phyloP scores from a whole-genome alignment of 2,888 invertebrate genomes.

The Nysson spinosus region DNA sequence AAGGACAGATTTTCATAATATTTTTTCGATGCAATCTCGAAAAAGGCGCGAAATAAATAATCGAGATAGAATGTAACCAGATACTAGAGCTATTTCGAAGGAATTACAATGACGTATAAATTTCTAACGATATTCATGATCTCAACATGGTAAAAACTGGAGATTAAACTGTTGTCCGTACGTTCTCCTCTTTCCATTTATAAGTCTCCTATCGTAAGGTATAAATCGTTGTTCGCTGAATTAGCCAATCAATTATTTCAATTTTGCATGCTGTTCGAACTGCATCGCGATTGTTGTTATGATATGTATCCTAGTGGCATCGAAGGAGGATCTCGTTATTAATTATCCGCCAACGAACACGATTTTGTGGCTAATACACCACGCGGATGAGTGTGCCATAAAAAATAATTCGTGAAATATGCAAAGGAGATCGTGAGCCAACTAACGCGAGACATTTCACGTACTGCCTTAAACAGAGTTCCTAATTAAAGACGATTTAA shows the following conservation, averaged over 20 bases:
- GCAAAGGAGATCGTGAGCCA: not conserved
- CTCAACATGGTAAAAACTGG: not conserved
- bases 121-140: slow-evolving; percentile 15
- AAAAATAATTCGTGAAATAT: slow-evolving; percentile 7
- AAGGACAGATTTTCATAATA: slow-evolving; percentile 1
- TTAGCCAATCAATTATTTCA: slow-evolving; percentile 38
- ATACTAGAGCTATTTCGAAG: slow-evolving; percentile 10
- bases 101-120: slow-evolving; percentile 7
- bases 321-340: slow-evolving; percentile 25
- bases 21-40: slow-evolving; percentile 9
- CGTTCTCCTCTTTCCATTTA: slow-evolving; percentile 28
- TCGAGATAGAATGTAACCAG: slow-evolving; percentile 24
- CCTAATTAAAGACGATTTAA: too few species aligned
- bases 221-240: slow-evolving; percentile 31
- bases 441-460: slow-evolving; percentile 1
- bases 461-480: not conserved
- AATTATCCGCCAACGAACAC: slow-evolving; percentile 40
- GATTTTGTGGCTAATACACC: slow-evolving; percentile 39
- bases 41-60: slow-evolving; percentile 12
- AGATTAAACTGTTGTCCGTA: slow-evolving; percentile 19
- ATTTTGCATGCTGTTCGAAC: slow-evolving; percentile 5
- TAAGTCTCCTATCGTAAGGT: not conserved
- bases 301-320: slow-evolving; percentile 10
- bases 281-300: slow-evolving; percentile 1
- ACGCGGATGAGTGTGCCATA: slow-evolving; percentile 36